phyloP scores from a whole-genome alignment of 2,888 invertebrate species.

The Bursaphelenchus okinawaensis region DNA sequence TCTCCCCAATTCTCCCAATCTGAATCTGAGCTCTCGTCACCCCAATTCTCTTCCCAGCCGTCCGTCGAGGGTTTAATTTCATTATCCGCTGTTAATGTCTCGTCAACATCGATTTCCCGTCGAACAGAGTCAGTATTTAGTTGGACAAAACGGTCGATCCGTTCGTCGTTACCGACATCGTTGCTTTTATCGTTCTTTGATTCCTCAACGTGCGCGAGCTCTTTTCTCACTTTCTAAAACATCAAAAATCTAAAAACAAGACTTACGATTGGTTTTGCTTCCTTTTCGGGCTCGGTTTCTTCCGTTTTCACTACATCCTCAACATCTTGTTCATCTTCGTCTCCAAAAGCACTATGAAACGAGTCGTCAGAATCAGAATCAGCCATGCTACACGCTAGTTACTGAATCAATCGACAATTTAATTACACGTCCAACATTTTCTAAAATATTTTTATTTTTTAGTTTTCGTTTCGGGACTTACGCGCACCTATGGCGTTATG shows the following conservation, averaged over 20 bases:
- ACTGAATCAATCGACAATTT: constrained; percentile 6
- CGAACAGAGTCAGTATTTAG: too few relatives aligned
- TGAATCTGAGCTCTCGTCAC: background rate
- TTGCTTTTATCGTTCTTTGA: too few relatives aligned
- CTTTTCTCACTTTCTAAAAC: too few relatives aligned
- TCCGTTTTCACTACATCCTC: too few relatives aligned
- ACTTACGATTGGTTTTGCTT: too few relatives aligned
- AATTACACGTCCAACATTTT: background rate
- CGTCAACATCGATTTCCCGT: too few relatives aligned
- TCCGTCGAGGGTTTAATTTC: background rate
- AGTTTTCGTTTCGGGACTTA: background rate
- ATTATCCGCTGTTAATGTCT: background rate
- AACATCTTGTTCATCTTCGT: background rate
- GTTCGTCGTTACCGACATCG: too few relatives aligned
- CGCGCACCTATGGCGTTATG: background rate
- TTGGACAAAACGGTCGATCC: too few relatives aligned
- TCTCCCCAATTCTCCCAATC: constrained; percentile 8
- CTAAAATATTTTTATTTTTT: background rate
- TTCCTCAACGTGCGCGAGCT: too few relatives aligned
- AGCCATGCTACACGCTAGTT: background rate
- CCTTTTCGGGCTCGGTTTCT: too few relatives aligned
- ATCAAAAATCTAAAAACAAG: too few relatives aligned
- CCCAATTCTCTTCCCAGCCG: background rate
- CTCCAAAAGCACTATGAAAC: background rate
- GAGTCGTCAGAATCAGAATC: background rate